phyloP scores from a whole-genome alignment of 1,140 invertebrate genomes.

The Bombus confusus region DNA sequence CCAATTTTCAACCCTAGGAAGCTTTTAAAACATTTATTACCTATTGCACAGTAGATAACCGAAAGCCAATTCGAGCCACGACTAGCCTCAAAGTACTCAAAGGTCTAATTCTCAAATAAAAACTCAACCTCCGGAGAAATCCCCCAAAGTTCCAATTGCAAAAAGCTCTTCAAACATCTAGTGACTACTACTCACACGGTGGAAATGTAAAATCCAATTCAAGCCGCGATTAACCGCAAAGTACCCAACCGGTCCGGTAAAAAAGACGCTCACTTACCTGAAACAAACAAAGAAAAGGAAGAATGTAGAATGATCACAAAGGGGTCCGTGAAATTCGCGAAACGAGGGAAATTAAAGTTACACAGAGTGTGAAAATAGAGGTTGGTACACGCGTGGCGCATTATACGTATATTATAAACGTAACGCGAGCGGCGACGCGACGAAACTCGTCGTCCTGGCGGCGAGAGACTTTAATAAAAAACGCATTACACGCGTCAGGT shows the following conservation, averaged over 20 bases:
- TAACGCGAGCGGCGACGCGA: constrained; percentile 8
- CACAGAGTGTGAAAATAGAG: not conserved
- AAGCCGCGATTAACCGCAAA: not conserved
- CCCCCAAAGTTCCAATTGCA: too few species aligned
- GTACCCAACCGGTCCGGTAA: not conserved
- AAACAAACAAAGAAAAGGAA: constrained; percentile 42
- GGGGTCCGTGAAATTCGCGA: not conserved
- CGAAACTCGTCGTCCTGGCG: not conserved
- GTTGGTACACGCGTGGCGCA: not conserved
- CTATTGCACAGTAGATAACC: too few species aligned
- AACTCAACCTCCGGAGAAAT: too few species aligned
- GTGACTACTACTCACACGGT: not conserved
- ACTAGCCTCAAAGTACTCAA: too few species aligned
- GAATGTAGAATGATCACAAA: not conserved
- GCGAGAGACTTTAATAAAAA: constrained; percentile 75
- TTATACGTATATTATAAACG: constrained; percentile 40
- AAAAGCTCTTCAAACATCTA: not conserved
- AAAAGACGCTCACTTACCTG: constrained; percentile 49
- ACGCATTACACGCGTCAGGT: constrained; percentile 78
- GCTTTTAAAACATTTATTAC: too few species aligned
- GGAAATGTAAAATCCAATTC: not conserved
- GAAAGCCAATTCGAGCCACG: too few species aligned
- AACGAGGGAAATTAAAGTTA: constrained; percentile 24
- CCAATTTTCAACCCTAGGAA: too few species aligned
- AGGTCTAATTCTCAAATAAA: too few species aligned